Percentiles rank a stretch among this genome's conserved stretches.
These are phyloP conservation scores for Oreochromis grahami DNA, from an alignment of 2,797 vertebrate species.

Conservation along the genomic window DNA sequence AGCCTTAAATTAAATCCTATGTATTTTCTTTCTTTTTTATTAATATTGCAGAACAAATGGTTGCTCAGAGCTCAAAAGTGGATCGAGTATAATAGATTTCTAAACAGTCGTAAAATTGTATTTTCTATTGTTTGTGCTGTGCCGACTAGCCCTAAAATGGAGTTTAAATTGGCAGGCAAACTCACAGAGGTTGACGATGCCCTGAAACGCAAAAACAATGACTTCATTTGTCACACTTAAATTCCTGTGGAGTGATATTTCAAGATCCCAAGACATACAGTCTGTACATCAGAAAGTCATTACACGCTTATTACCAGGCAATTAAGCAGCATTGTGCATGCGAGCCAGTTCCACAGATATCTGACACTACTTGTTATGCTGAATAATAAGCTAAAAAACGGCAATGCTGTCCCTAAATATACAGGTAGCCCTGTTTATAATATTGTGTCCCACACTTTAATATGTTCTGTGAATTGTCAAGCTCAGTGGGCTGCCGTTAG, in stretches of 20 bases:
- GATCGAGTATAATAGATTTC: neutral
- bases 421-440: neutral
- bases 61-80: neutral
- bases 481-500: neutral
- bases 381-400: slow-evolving; percentile 16
- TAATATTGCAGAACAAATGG: neutral
- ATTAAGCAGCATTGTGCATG: slow-evolving; percentile 42
- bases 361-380: slow-evolving; percentile 7
- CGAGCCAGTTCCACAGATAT: slow-evolving; percentile 31
- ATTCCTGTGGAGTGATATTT: slow-evolving; percentile 45
- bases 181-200: slow-evolving; percentile 14
- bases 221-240: slow-evolving; percentile 51
- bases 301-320: slow-evolving; percentile 62
- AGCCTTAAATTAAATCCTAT: neutral
- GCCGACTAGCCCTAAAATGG: neutral
- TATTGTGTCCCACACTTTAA: neutral
- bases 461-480: neutral
- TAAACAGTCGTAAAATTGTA: neutral
- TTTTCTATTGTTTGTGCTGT: neutral
- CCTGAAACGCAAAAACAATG: slow-evolving; percentile 47
- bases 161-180: slow-evolving; percentile 18
- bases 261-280: slow-evolving; percentile 48
- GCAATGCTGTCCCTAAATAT: neutral
- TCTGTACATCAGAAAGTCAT: slow-evolving; percentile 63
- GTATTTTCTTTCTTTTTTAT: neutral